Conservation (phyloP, 2,113 vertebrate species). For the Gracilinanus agilis region DNA sequence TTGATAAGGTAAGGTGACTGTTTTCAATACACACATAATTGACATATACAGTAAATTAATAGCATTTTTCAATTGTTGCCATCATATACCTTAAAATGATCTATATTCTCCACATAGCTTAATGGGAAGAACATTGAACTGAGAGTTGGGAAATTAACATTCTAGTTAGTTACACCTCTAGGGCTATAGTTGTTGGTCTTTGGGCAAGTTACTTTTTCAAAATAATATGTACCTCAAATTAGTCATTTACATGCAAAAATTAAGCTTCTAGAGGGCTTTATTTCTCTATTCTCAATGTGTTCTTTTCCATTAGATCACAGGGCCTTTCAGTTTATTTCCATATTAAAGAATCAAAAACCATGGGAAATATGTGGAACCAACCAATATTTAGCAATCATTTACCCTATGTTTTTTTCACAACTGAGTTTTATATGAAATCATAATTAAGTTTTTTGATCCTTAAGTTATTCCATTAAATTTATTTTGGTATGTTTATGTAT, state of each 20-base stretch:
- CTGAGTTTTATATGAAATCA: background rate
- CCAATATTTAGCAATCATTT: background rate
- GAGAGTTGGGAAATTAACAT: background rate
- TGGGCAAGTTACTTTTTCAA: background rate
- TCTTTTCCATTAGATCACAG: background rate
- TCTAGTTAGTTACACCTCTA: background rate
- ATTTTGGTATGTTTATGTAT: background rate
- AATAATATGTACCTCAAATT: background rate
- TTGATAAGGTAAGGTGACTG: conserved; percentile 93
- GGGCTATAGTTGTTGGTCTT: background rate
- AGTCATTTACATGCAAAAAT: background rate
- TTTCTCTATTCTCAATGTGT: background rate
- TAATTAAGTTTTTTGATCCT: background rate
- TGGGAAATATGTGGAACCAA: background rate
- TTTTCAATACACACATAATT: background rate
- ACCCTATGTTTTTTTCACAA: background rate
- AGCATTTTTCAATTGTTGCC: background rate
- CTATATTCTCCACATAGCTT: background rate
- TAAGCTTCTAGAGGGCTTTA: background rate
- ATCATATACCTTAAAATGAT: conserved; percentile 7
- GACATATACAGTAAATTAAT: background rate
- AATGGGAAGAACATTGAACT: background rate
- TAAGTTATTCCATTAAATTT: background rate
- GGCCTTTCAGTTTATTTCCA: background rate
- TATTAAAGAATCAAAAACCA: background rate